These are phyloP conservation scores for Saimiri boliviensis DNA, from an alignment of 2,113 vertebrate genomes.

Conservation along the genomic window DNA sequence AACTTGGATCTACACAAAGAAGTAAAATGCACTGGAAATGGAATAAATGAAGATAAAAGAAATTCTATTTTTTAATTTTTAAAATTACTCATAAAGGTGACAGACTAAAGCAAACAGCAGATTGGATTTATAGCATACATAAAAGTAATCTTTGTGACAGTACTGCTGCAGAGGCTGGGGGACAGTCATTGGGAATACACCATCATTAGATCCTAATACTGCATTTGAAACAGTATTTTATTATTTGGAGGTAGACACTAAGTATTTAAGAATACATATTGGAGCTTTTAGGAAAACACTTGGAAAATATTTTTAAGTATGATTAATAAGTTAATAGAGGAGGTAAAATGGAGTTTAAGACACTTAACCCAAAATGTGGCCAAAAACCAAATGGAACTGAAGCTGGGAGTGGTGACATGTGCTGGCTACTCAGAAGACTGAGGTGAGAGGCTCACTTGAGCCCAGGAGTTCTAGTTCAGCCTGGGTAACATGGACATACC, in stretches of 20 bases:
- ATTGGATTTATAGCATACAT: background rate
- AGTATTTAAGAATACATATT: background rate
- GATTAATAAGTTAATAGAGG: background rate
- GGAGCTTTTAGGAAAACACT: background rate
- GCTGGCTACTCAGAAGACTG: background rate
- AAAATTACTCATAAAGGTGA: background rate
- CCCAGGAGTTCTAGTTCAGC: background rate
- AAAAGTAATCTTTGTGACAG: background rate
- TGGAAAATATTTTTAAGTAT: background rate
- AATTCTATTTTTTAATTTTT: background rate
- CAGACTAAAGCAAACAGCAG: background rate
- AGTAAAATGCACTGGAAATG: background rate
- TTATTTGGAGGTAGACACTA: background rate
- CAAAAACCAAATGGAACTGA: background rate
- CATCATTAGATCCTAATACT: background rate
- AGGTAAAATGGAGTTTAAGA: background rate
- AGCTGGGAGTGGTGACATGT: background rate
- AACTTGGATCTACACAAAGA: background rate
- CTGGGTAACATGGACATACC: background rate
- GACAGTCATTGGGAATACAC: background rate
- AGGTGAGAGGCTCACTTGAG: background rate
- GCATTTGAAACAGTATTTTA: background rate
- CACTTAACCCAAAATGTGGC: background rate
- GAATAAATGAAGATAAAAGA: background rate
- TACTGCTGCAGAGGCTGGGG: background rate